Evolutionary conservation across 2,113 vertebrate genomes (phyloP).

Genomic region (Dermatemys mawii): DNA sequence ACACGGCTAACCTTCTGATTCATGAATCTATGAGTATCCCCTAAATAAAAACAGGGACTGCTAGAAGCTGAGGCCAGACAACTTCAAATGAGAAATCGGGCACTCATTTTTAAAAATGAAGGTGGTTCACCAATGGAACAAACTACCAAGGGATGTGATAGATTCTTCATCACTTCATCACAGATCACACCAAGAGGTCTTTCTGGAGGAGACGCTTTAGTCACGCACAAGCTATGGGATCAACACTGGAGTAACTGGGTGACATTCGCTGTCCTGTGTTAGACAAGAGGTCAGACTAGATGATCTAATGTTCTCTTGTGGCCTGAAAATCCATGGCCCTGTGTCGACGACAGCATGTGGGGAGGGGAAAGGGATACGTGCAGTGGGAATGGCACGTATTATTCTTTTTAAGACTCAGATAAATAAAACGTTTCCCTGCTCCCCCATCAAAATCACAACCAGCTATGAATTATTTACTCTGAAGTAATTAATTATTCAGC

Average conservation of each 20-base stretch:
- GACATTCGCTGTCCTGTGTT: neutral
- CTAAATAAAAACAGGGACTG: neutral
- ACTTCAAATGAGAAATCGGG: neutral
- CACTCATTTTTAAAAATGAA: rapidly evolving
- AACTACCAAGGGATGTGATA: neutral
- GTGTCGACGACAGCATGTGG: rapidly evolving
- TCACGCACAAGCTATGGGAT: neutral
- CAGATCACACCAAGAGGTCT: neutral
- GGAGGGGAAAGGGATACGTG: neutral
- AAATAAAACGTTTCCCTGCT: constrained; percentile 14
- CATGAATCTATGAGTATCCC: neutral
- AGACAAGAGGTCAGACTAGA: neutral
- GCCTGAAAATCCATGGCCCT: neutral
- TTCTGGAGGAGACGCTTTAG: neutral
- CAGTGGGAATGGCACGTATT: neutral
- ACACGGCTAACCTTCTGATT: too few species aligned
- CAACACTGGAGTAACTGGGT: neutral
- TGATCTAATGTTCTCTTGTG: neutral
- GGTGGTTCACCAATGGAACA: neutral
- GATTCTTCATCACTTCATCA: neutral
- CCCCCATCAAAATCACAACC: constrained; percentile 28
- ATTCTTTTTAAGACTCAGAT: constrained; percentile 38
- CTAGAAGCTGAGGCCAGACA: neutral
- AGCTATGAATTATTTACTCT: constrained; percentile 62
- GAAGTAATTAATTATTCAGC: constrained; percentile 70